A percentile compares a stretch with the other conserved stretches of the same genome.
Evolutionary conservation across 2,113 vertebrate species (phyloP).

Genomic region (Parotia lawesii): DNA sequence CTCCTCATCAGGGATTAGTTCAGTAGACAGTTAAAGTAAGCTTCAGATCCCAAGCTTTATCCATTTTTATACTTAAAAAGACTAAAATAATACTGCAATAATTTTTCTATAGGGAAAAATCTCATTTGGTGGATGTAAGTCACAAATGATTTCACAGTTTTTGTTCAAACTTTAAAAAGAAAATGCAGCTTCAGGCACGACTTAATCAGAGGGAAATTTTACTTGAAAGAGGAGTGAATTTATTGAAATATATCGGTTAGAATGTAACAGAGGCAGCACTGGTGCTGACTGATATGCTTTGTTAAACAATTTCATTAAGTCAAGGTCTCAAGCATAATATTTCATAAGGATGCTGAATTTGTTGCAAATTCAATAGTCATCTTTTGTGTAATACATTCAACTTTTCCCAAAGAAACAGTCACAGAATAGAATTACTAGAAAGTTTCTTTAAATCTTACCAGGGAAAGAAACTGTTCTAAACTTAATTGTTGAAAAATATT

Average conservation of each 20-base stretch:
- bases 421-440: not conserved
- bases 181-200: not conserved
- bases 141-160: not conserved
- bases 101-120: not conserved
- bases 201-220: slow-evolving; percentile 8
- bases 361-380: not conserved
- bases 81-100: not conserved
- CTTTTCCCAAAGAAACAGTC: not conserved
- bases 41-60: not conserved
- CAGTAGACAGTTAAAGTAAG: not conserved
- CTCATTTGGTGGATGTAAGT: not conserved
- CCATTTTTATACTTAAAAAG: not conserved
- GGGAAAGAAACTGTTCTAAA: not conserved
- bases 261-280: not conserved
- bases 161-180: slow-evolving; percentile 6
- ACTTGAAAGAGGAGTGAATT: not conserved
- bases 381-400: not conserved
- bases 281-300: not conserved
- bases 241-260: not conserved
- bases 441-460: not conserved
- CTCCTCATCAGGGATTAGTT: not conserved
- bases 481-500: not conserved
- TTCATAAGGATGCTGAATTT: slow-evolving; percentile 5
- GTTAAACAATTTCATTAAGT: slow-evolving; percentile 15
- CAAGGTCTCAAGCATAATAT: not conserved